Conservation (phyloP, 2,888 invertebrate genomes). For the Hedya salicella region DNA sequence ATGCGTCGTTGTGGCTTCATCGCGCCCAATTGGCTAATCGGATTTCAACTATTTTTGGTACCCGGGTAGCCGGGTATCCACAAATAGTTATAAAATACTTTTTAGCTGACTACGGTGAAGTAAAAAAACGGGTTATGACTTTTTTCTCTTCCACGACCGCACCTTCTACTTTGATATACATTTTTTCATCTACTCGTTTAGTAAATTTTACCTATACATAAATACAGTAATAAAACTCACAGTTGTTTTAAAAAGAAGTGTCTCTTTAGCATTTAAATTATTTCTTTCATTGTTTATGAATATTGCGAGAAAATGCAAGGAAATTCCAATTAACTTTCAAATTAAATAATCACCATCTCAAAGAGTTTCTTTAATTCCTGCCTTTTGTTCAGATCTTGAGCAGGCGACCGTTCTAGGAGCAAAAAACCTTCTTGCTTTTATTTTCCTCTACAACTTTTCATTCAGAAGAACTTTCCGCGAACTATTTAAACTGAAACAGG, state of each 20-base stretch:
- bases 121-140: too few species aligned
- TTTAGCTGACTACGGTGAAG: too few species aligned
- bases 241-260: not conserved
- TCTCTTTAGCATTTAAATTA: not conserved
- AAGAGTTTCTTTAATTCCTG: constrained; percentile 7
- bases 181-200: too few species aligned
- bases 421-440: constrained; percentile 1
- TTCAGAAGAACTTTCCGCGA: not conserved
- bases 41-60: too few species aligned
- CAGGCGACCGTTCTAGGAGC: not conserved
- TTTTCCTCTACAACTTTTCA: not conserved
- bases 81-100: too few species aligned
- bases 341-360: constrained; percentile 30
- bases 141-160: too few species aligned
- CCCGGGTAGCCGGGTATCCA: too few species aligned
- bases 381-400: not conserved
- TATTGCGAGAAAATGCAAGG: constrained; percentile 1
- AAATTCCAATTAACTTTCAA: constrained; percentile 10
- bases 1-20: too few species aligned
- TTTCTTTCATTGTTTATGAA: not conserved
- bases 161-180: too few species aligned
- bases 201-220: too few species aligned
- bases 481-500: constrained; percentile 24
- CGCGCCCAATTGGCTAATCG: too few species aligned
- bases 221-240: not conserved